Evolutionary conservation across 1,140 invertebrate genomes (phyloP), one percentile per base, ranked within the genome.

Genomic region (Drosophila tani): DNA sequence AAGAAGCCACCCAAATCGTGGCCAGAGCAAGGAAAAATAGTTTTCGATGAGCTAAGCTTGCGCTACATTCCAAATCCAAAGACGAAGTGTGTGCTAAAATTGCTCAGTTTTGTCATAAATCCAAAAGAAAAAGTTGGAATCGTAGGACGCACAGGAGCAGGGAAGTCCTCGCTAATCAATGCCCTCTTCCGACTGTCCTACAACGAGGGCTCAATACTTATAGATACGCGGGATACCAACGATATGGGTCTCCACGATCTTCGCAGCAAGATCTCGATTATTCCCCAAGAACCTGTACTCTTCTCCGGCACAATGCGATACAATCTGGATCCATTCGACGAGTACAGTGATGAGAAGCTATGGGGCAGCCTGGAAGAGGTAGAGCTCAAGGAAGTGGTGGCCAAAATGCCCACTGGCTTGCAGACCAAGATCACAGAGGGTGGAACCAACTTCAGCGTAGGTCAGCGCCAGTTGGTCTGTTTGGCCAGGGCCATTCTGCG

Each of bases 101-200:
- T 95, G 38, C 88, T 96, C 0, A 94, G 93, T 46, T 95, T 96
- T 65, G 82, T 81, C 0, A 95, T 96, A 29, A 74, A 94, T 11
- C 91, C 95, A 0, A 93, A 88, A 45, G 96, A 96, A 92, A 96
- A 96, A 92, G 91, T 95, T 1, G 95, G 94, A 14, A 96, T 98
- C 43, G 97, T 98, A 24, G 97, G 97, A 17, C 94, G 97, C 81
- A 98, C 97, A 5, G 98, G 98, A 2, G 97, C 98, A n/a, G 98
- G 98, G 8, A 32, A 17, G 0, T 17, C 17, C 8, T 55, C 51
- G 19, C 32, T 99, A 2, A 97, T 98, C 56, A 94, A 96, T 29
- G 96, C 97, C 1, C 88, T 98, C 0, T 97, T 96, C 82, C 95
- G 97, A 55, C 82, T 98, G 19, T 95, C 95, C 7, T 95, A 95